Percentiles rank a stretch among this genome's conserved stretches.
Evolutionary conservation across 2,888 invertebrate genomes (phyloP).

Genomic region (Limnephilus lunatus): DNA sequence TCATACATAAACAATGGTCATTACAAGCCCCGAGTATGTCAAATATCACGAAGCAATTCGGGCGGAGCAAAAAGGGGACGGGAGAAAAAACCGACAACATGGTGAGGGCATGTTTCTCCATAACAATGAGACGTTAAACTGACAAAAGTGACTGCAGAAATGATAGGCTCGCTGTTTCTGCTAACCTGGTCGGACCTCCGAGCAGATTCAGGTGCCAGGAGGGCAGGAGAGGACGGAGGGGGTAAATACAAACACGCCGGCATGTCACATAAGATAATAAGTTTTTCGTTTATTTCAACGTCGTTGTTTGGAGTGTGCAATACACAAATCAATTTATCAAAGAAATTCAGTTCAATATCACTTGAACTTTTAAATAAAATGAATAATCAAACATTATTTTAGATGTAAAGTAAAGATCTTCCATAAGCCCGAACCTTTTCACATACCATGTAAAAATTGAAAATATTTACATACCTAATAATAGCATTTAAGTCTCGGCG

Average conservation of each 20-base stretch:
- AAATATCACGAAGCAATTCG: not conserved
- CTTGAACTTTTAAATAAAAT: too few species aligned
- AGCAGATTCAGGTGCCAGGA: not conserved
- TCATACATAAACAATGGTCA: not conserved
- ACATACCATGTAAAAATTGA: too few species aligned
- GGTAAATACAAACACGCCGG: not conserved
- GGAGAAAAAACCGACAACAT: constrained; percentile 29
- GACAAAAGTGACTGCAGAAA: constrained; percentile 49
- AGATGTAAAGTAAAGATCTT: too few species aligned
- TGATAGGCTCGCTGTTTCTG: constrained; percentile 41
- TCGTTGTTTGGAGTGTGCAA: too few species aligned
- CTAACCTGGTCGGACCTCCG: constrained; percentile 24
- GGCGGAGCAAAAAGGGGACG: not conserved
- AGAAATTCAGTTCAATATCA: too few species aligned
- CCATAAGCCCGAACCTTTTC: too few species aligned
- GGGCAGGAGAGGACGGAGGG: not conserved
- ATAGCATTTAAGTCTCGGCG: too few species aligned
- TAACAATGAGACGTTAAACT: constrained; percentile 55
- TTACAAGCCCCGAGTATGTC: not conserved
- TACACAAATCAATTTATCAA: too few species aligned
- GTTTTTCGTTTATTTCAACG: too few species aligned
- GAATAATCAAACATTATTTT: too few species aligned
- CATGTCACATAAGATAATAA: not conserved
- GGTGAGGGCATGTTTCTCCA: constrained; percentile 28
- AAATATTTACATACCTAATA: too few species aligned